Evolutionary conservation across 2,113 vertebrate species (phyloP), one percentile per base, ranked within the genome.

Genomic region (Pachypanchax playfairii): DNA sequence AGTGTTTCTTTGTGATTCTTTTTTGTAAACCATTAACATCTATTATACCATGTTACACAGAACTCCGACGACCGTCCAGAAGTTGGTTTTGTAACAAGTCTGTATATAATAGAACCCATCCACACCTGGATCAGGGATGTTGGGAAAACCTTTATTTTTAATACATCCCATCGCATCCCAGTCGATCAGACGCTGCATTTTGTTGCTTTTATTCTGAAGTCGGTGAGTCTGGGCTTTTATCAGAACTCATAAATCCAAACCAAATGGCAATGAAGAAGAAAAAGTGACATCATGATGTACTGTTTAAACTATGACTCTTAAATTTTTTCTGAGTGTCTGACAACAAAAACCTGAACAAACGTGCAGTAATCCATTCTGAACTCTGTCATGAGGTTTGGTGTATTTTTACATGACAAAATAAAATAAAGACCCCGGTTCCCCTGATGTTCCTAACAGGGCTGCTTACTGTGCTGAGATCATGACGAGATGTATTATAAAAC

Each of bases 21-120:
- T 77, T 77, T 51, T 62, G 3, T 58, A 69, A 72, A 72, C 79
- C 60, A 60, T 69, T 55, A 64, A 76, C 21, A 70, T 22, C 60
- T 73, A 33, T n/a, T n/a, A n/a, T n/a, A n/a, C n/a, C 38, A 22
- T 36, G 56, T 41, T 41, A 65, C 38, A 42, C 24, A 62, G 9
- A 73, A 43, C 35, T 66, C 18, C 57, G 29, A 52, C 63, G 59
- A 55, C 83, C 80, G 81, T 87, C 85, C 83, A 36, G 13, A 36
- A 41, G 35, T 62, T 54, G 44, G 13, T 65, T 55, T 58, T 29
- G 20, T 61, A 26, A 49, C 57, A 57, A 44, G 50, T 73, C 46
- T 85, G 67, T 83, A 68, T 57, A 66, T 76, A 67, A 49, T 71
- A 26, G 70, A 79, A 47, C 33, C 21, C 51, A 72, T 69, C 54